phyloP scores from a whole-genome alignment of 2,797 vertebrate species.

The Nannoperca obscura region DNA sequence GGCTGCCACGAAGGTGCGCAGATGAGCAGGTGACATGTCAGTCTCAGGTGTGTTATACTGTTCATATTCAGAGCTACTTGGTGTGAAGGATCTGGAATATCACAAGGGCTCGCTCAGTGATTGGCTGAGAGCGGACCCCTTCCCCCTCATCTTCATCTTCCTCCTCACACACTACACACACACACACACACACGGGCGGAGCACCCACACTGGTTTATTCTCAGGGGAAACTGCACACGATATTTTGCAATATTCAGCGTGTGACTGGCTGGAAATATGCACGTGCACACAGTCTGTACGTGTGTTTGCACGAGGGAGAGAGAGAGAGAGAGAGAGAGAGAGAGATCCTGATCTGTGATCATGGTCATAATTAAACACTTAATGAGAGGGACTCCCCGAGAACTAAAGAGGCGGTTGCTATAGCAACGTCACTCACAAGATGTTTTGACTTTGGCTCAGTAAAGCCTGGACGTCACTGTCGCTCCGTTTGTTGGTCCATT shows the following conservation, averaged over 20 bases:
- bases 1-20: not conserved
- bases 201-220: slow-evolving; percentile 5
- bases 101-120: slow-evolving; percentile 19
- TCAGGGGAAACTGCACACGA: slow-evolving; percentile 16
- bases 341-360: slow-evolving; percentile 20
- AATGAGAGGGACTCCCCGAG: no score
- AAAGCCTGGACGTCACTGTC: no score
- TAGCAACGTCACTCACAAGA: no score
- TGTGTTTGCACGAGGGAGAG: not conserved
- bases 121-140: slow-evolving; percentile 30
- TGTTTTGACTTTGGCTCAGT: no score
- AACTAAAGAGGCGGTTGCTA: no score
- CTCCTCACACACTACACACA: slow-evolving; percentile 10
- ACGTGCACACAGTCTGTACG: not conserved
- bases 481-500: no score
- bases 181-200: slow-evolving; percentile 6
- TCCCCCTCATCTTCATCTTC: slow-evolving; percentile 13
- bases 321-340: not conserved
- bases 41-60: no score
- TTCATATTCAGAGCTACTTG: not conserved
- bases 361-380: not conserved
- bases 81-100: slow-evolving; percentile 21
- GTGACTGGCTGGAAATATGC: not conserved
- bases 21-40: not conserved
- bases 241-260: not conserved